Conservation (phyloP, 1,140 invertebrate species). For the Heliconius eleuchia region DNA sequence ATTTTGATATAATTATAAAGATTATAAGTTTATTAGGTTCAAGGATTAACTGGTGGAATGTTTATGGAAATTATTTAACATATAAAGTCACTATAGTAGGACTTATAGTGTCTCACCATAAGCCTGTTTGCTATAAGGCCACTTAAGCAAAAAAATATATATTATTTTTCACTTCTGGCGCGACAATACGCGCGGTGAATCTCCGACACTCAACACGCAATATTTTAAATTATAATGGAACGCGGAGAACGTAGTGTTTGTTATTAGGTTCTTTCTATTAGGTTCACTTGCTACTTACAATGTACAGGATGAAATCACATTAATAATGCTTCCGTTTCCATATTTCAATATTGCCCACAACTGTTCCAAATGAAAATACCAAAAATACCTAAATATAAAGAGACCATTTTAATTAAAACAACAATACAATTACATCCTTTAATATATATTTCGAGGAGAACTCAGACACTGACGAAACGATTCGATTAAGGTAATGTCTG, state of each 20-base stretch:
- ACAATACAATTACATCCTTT: slow-evolving; percentile 18
- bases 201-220: not conserved
- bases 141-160: not conserved
- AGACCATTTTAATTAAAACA: not conserved
- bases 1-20: too few relatives aligned
- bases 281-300: not conserved
- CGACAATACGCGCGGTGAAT: not conserved
- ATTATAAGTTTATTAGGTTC: too few relatives aligned
- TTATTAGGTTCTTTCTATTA: too few relatives aligned
- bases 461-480: slow-evolving; percentile 31
- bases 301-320: not conserved
- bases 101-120: too few relatives aligned
- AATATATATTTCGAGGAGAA: slow-evolving; percentile 34
- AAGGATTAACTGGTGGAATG: too few relatives aligned
- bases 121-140: too few relatives aligned
- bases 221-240: not conserved
- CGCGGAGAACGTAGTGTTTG: not conserved
- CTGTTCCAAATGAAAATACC: not conserved
- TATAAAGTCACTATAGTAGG: too few relatives aligned
- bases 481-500: slow-evolving; percentile 40
- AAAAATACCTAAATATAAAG: not conserved
- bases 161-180: not conserved
- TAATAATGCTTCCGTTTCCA: too few relatives aligned
- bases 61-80: too few relatives aligned
- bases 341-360: too few relatives aligned